Evolutionary conservation across 2,797 vertebrate genomes (phyloP), one percentile per base, ranked within the genome.

Genomic region (Karalla daura): DNA sequence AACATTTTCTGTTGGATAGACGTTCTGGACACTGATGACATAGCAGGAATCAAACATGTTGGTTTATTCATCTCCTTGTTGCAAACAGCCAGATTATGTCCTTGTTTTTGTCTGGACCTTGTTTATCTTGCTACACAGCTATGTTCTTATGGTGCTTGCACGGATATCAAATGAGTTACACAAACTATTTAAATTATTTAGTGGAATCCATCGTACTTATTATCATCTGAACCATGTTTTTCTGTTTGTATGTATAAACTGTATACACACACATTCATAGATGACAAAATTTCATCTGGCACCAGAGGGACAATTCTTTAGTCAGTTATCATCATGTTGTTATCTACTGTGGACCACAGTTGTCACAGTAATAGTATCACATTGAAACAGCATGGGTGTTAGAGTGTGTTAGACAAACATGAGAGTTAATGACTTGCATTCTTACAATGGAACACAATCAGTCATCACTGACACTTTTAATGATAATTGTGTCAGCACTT

Each of bases 41-140:
- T 49, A 21, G 50, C 28, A n/a, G 10, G 7, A 12, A 21, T 6
- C 15, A 18, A 28, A 47, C 25, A 76, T 37, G 50, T 58, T 70
- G 54, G 1, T 76, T 60, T 67, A 33, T 78, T 80, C 62, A 58
- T 64, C 54, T 13, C 51, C 24, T 9, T 58, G 14, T 58, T 65
- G 7, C 9, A n/a, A 80, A 74, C 54, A 63, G 28, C 7, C n/a
- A 56, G 68, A 18, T 62, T 5, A 9, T 70, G n/a, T 58, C 52
- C 15, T 8, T 53, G 15, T 50, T 45, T 46, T 15, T 35, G 44
- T n/a, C 11, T 43, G 36, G 43, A 50, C 14, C 18, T 11, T 33
- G 20, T 40, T 53, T 35, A 23, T 60, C 27, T 21, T 36, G 6
- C 5, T 25, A 7, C n/a, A 41, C 27, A 1, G 20, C n/a, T n/a